Conservation (phyloP, 2,888 invertebrate genomes). For the Trissonchulus latispiculum region DNA sequence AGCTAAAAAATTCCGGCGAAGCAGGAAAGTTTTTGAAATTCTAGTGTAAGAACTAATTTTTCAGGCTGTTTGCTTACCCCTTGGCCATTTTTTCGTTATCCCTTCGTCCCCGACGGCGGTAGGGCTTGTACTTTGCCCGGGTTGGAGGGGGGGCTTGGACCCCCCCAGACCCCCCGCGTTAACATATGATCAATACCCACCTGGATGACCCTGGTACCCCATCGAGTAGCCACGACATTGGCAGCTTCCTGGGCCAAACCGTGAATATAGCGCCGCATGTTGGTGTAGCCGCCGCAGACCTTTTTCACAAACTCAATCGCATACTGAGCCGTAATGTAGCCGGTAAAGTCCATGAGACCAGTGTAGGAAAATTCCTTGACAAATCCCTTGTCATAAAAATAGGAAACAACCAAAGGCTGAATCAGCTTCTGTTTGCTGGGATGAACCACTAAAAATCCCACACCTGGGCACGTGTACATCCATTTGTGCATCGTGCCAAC, state of each 20-base stretch:
- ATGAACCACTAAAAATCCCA: background rate
- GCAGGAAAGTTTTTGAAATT: too few relatives aligned
- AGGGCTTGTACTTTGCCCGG: too few relatives aligned
- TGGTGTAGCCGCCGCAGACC: background rate
- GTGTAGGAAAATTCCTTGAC: background rate
- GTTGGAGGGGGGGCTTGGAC: too few relatives aligned
- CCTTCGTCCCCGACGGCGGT: too few relatives aligned
- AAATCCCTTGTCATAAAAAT: background rate
- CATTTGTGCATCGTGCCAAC: conserved; percentile 9
- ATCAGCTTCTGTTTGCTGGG: background rate
- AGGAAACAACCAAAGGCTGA: background rate
- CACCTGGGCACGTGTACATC: conserved; percentile 5
- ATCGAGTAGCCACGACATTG: background rate
- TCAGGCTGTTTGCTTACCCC: too few relatives aligned
- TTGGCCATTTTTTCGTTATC: too few relatives aligned
- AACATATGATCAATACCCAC: background rate
- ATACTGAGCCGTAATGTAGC: background rate
- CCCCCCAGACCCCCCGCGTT: too few relatives aligned
- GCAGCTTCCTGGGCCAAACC: background rate
- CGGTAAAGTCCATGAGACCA: background rate
- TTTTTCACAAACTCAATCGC: conserved; percentile 1
- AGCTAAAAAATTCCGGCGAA: too few relatives aligned
- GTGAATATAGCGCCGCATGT: background rate
- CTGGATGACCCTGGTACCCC: background rate
- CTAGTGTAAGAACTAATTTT: too few relatives aligned